Evolutionary conservation across 2,113 vertebrate genomes (phyloP).

Genomic region (Caranx ignobilis): DNA sequence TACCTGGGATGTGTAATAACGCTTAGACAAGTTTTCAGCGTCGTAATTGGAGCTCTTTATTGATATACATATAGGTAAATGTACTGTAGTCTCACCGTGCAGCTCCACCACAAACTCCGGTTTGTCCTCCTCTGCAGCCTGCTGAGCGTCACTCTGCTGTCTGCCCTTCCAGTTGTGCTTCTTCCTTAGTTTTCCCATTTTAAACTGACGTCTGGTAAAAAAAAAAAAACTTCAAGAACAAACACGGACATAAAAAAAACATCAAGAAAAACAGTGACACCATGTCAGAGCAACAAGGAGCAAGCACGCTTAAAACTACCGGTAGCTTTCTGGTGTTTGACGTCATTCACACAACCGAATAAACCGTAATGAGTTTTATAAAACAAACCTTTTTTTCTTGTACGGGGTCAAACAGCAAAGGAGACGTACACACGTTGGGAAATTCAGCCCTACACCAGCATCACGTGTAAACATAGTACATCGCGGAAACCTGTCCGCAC

Average conservation of each 20-base stretch:
- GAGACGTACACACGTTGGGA: background rate
- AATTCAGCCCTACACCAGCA: background rate
- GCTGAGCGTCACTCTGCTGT: constrained; percentile 58
- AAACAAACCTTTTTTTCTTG: constrained; percentile 27
- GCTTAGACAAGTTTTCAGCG: background rate
- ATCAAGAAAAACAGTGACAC: background rate
- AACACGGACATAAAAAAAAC: background rate
- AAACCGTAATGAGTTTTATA: background rate
- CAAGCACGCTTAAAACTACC: constrained; percentile 10
- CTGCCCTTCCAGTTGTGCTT: constrained; percentile 92
- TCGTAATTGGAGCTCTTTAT: background rate
- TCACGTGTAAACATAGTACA: constrained; percentile 81
- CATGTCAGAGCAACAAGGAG: background rate
- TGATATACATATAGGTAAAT: background rate
- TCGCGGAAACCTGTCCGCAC: constrained; percentile 45
- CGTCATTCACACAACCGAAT: background rate
- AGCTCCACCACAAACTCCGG: constrained; percentile 79
- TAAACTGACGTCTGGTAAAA: constrained; percentile 11
- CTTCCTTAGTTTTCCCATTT: constrained; percentile 89
- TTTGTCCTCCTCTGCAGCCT: constrained; percentile 36
- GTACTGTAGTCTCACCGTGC: constrained; percentile 63
- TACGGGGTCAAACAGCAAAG: fast-evolving
- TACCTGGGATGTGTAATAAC: background rate
- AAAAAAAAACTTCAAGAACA: background rate
- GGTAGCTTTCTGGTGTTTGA: background rate